phyloP scores from a whole-genome alignment of 2,888 invertebrate genomes.

The Sycophila texana region DNA sequence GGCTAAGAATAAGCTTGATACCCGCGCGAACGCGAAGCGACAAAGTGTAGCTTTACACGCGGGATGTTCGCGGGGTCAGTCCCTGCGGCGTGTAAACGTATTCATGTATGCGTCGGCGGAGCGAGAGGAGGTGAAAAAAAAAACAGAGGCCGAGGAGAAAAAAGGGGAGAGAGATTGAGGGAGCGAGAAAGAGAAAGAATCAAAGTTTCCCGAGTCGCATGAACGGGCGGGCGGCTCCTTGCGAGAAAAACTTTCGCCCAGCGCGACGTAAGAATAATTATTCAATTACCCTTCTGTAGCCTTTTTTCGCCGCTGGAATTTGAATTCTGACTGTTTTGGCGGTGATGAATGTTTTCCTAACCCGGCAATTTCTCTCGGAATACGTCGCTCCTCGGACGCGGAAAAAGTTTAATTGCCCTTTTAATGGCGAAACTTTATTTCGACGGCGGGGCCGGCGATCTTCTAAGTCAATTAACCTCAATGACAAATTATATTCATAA shows the following conservation, averaged over 20 bases:
- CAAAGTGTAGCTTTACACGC: background rate
- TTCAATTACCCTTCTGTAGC: slow-evolving; percentile 26
- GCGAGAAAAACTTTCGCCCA: slow-evolving; percentile 28
- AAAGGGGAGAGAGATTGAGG: background rate
- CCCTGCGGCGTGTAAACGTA: slow-evolving; percentile 27
- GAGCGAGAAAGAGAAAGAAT: slow-evolving; percentile 4
- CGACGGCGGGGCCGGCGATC: background rate
- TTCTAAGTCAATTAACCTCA: slow-evolving; percentile 49
- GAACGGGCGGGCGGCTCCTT: background rate
- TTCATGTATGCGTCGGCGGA: slow-evolving; percentile 44
- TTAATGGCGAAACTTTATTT: slow-evolving; percentile 53
- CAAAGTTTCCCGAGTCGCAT: background rate
- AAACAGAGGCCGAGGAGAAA: background rate
- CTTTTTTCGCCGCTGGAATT: slow-evolving; percentile 17
- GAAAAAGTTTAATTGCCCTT: slow-evolving; percentile 56
- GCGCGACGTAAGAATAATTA: slow-evolving; percentile 39
- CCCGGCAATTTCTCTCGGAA: slow-evolving; percentile 48
- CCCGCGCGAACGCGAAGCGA: background rate
- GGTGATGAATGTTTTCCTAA: slow-evolving; percentile 42
- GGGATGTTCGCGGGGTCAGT: slow-evolving; percentile 7
- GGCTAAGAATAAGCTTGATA: slow-evolving; percentile 4
- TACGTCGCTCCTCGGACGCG: slow-evolving; percentile 18
- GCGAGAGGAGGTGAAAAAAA: background rate
- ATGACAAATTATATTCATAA: slow-evolving; percentile 52
- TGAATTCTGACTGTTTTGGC: slow-evolving; percentile 30